These are phyloP conservation scores for Salpingus planirostris DNA, from an alignment of 2,888 invertebrate species.

Conservation along the genomic window DNA sequence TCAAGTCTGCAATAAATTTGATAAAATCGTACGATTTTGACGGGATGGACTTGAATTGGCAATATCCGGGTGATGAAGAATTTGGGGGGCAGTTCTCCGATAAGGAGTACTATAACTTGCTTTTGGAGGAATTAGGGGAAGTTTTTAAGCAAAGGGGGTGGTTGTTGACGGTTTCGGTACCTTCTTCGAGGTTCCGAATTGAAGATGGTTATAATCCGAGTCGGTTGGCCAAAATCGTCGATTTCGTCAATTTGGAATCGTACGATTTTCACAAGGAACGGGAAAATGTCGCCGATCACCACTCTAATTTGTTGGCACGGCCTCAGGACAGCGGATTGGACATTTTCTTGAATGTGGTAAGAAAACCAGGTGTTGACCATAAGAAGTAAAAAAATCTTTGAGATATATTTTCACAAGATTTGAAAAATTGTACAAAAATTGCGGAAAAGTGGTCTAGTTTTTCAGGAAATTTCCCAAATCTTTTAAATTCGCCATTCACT, in stretches of 20 bases:
- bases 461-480: too few species aligned
- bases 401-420: too few species aligned
- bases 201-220: constrained; percentile 59
- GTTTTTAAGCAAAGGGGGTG: constrained; percentile 49
- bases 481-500: too few species aligned
- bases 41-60: constrained; percentile 75
- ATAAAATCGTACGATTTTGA: constrained; percentile 65
- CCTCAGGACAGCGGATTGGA: constrained; percentile 45
- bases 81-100: constrained; percentile 42
- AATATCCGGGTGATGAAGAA: constrained; percentile 54
- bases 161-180: constrained; percentile 49
- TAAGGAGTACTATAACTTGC: constrained; percentile 34
- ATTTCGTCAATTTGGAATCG: constrained; percentile 60
- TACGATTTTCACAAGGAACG: constrained; percentile 51
- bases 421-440: too few species aligned
- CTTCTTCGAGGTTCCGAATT: constrained; percentile 52
- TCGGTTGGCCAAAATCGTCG: constrained; percentile 51
- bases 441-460: too few species aligned
- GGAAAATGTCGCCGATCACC: constrained; percentile 43
- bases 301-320: constrained; percentile 43
- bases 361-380: too few species aligned
- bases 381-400: too few species aligned
- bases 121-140: constrained; percentile 52
- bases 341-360: constrained; percentile 46
- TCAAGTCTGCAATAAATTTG: constrained; percentile 55